Base-by-base conservation (phyloP, 53 echinoderm and acorn worm genomes). In the Actinopyga echinites region DNA sequence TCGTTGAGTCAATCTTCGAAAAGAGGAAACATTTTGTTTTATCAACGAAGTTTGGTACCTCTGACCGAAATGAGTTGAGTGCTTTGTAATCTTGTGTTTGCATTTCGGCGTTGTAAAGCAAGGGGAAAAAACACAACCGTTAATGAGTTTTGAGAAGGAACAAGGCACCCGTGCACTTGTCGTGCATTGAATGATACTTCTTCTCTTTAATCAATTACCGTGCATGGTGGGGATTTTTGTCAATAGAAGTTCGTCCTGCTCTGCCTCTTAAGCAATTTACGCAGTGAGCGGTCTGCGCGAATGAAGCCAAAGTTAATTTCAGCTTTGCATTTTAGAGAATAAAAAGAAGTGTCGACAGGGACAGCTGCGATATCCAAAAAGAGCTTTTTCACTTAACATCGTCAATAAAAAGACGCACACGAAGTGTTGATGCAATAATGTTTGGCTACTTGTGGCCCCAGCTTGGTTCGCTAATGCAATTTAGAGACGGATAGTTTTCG, bases 201-300 rank as follows among this genome's bases (percentile, higher is more conserved):
- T 71, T 45, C 44, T 24, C 71, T 42, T 71, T 42, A 71, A 71
- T 71, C 71, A 71, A 71, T 71, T 71, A 71, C 26, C 71, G 40
- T 42, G 34, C 8, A 71, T 71, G 40, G 42, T 71, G 71, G 71
- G 45, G 26, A 44, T 24, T 71, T 71, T 71, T 24, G 40, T 45
- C 40, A 71, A 43, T 40, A 44, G 42, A 21, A 71, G 40, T 63
- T 71, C 40, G 38, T 42, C 71, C 71, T 25, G 38, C 44, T 71
- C 71, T 71, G 71, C 71, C 71, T 71, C 71, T 71, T 71, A 71
- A 71, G 71, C 71, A 71, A 71, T 71, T 71, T 71, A 71, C 71
- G 71, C 71, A 25, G 71, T 71, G 71, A 71, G 71, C 40, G 71
- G 71, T 71, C 71, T 45, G 38, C 40, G 71, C 24, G 35, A 21